Conservation (phyloP, 2,888 invertebrate genomes). For the Cataglyphis rosenhaueri region DNA sequence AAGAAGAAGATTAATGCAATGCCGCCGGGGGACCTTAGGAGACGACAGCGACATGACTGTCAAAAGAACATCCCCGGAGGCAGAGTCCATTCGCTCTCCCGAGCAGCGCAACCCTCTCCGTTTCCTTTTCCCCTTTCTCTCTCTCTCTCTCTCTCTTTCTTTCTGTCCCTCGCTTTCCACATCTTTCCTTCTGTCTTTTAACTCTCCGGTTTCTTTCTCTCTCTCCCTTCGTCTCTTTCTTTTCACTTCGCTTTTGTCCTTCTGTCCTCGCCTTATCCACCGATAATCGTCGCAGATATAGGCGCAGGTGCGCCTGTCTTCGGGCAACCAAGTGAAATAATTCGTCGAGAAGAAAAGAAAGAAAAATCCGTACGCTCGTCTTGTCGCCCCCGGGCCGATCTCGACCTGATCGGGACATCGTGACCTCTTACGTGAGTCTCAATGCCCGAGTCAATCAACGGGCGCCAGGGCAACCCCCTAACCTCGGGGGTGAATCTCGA, state of each 20-base stretch:
- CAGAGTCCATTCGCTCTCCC: conserved; percentile 75
- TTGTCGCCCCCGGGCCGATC: conserved; percentile 35
- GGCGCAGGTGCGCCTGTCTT: conserved; percentile 65
- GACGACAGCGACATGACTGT: conserved; percentile 82
- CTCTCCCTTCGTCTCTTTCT: not conserved
- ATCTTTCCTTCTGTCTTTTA: not conserved
- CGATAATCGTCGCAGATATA: conserved; percentile 43
- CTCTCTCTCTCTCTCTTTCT: conserved; percentile 43
- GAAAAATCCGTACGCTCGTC: conserved; percentile 52
- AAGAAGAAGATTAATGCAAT: conserved; percentile 83
- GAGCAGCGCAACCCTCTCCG: conserved; percentile 63
- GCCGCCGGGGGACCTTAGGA: conserved; percentile 80
- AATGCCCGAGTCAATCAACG: conserved; percentile 57
- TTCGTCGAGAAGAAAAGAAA: conserved; percentile 54
- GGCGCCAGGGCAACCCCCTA: conserved; percentile 56
- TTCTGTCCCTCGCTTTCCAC: conserved; percentile 18
- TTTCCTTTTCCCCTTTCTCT: conserved; percentile 31
- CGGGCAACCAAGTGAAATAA: conserved; percentile 64
- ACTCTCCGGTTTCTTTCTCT: not conserved
- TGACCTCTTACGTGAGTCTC: conserved; percentile 49
- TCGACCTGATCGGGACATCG: conserved; percentile 1
- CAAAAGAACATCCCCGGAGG: conserved; percentile 82
- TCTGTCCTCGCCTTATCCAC: conserved; percentile 1
- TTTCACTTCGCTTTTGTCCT: conserved; percentile 2
- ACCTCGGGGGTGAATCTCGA: conserved; percentile 55